Percentiles rank a stretch among this genome's conserved stretches.
Evolutionary conservation across 2,113 vertebrate genomes (phyloP).

Genomic region (Empidonax alnorum): DNA sequence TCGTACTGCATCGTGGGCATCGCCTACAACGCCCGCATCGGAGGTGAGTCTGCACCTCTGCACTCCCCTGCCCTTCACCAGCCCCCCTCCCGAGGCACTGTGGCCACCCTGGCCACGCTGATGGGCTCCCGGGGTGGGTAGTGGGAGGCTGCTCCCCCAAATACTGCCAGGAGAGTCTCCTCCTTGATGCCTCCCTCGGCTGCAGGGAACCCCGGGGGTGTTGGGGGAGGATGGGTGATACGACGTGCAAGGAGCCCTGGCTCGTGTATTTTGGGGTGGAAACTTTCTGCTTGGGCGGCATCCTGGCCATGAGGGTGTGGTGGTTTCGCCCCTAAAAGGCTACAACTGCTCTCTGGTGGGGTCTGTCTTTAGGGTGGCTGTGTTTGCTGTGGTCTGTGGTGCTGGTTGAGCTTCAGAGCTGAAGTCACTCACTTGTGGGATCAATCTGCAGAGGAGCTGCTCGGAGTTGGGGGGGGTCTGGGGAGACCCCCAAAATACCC

Average conservation of each 20-base stretch:
- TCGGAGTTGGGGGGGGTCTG: background rate
- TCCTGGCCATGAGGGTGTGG: accelerated
- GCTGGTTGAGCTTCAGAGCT: background rate
- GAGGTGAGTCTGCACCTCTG: constrained; percentile 76
- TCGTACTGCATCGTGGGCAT: constrained; percentile 91
- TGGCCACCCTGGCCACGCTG: background rate
- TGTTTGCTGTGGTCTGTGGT: background rate
- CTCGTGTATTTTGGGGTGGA: background rate
- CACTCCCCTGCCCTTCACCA: background rate
- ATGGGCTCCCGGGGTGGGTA: background rate
- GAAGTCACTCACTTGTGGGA: accelerated
- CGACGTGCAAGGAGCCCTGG: background rate
- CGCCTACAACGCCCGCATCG: constrained; percentile 90
- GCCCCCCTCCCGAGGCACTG: accelerated
- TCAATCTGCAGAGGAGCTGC: background rate
- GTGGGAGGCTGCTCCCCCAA: background rate
- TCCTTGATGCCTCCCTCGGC: accelerated
- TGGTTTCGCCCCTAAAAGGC: background rate
- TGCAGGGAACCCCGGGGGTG: background rate
- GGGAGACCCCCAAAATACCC: background rate
- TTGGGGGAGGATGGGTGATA: background rate
- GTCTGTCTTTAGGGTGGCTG: background rate
- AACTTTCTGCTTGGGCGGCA: background rate
- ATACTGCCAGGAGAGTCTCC: background rate
- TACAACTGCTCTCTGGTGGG: background rate